A percentile compares a stretch with the other conserved stretches of the same genome.
Conservation (phyloP, 2,113 vertebrate genomes). For the Geococcyx californianus region DNA sequence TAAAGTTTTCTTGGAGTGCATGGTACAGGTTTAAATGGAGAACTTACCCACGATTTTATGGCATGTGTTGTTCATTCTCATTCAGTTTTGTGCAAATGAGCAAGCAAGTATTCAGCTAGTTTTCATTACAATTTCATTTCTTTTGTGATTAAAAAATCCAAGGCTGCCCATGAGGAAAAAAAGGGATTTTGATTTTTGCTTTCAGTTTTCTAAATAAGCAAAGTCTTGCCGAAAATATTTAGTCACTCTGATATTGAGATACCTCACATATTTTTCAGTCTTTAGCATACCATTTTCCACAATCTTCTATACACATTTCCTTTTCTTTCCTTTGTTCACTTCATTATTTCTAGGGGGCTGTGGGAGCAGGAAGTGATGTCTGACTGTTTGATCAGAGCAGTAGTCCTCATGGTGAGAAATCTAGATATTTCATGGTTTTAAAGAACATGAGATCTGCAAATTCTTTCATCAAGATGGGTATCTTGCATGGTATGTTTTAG, state of each 20-base stretch:
- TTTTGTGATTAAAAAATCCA: neutral
- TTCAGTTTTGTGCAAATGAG: neutral
- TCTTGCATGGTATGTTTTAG: neutral
- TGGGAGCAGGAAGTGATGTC: accelerated
- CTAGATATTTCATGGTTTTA: neutral
- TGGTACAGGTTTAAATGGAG: neutral
- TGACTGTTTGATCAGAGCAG: neutral
- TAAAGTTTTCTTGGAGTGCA: neutral
- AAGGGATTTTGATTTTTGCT: neutral
- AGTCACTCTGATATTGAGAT: neutral
- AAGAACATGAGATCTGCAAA: neutral
- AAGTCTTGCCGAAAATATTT: neutral
- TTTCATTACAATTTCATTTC: neutral
- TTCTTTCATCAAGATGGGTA: neutral
- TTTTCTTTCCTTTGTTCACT: neutral
- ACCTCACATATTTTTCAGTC: neutral
- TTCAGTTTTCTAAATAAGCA: neutral
- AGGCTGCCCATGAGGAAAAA: neutral
- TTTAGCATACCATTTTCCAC: neutral
- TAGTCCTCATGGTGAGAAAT: neutral
- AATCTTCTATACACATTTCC: neutral
- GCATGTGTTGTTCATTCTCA: neutral
- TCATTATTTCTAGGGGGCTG: neutral
- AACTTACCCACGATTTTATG: neutral
- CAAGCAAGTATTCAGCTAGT: neutral